Evolutionary conservation across 2,113 vertebrate genomes (phyloP), one percentile per base, ranked within the genome.

Genomic region (Sinocyclocheilus grahami): DNA sequence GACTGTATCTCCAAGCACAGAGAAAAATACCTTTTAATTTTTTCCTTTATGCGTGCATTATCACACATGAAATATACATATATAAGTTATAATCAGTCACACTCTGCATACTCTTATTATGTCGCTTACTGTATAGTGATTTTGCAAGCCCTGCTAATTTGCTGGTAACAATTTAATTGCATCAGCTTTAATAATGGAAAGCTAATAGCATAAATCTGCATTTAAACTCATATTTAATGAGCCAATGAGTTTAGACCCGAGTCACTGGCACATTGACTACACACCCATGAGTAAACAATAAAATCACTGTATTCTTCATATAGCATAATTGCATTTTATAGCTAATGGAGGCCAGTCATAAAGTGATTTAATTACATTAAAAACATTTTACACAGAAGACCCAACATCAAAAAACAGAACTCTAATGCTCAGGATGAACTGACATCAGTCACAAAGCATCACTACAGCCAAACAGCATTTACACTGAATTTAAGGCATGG

Each of bases 61-160:
- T 27, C 24, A 51, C 18, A 51, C 12, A 18, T 6, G 12, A 51
- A 76, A 76, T 27, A 7, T 7, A 51, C 13, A 51, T 76, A 13
- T 24, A 75, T 75, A 46, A 27, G 2, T 27, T 76, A 51, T 76
- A 76, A 84, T 24, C 63, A 79, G 82, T 82, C 42, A 33, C 62
- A 75, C 14, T 46, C 62, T 58, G 60, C 30, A 27, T 24, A 46
- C 58, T 69, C 12, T 85, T 42, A 75, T 58, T 58, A 58, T 77
- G 77, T 30, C 48, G 67, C 20, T 14, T 42, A 72, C 71, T 55
- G 62, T 82, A 53, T 55, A 76, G 39, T 63, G 10, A 82, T 83
- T 58, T 65, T 86, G 84, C 84, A 78, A 71, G 55, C 33, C 24
- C 20, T 82, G 62, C 48, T 78, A 85, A 88, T 82, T 76, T 77